These are phyloP conservation scores for Echinometra lucunter DNA, from an alignment of 53 echinoderm and acorn worm genomes.

Conservation along the genomic window DNA sequence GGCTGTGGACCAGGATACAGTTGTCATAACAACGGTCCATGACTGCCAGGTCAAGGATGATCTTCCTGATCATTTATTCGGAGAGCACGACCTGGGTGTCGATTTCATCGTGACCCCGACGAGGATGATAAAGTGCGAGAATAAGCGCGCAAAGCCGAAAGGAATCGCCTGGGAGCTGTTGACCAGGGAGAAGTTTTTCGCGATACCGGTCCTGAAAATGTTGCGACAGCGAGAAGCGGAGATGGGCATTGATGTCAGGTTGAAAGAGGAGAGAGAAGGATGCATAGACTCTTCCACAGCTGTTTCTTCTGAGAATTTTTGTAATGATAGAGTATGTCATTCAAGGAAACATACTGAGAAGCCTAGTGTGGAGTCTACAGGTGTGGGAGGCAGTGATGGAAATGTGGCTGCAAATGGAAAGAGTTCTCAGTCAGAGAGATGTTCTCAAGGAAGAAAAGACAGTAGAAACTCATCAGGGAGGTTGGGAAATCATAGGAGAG, in stretches of 20 bases:
- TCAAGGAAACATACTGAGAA: neutral
- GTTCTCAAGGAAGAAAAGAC: neutral
- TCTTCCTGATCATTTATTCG: constrained; percentile 83
- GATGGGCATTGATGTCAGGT: constrained; percentile 73
- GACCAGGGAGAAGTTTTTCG: constrained; percentile 73
- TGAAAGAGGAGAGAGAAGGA: neutral
- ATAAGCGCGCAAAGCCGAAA: constrained; percentile 58
- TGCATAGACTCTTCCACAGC: neutral
- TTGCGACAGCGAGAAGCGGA: constrained; percentile 75
- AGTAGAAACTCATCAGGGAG: neutral
- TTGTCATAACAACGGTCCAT: constrained; percentile 89
- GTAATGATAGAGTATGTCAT: neutral
- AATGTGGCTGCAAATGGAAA: neutral
- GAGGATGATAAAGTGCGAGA: constrained; percentile 71
- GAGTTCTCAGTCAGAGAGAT: neutral
- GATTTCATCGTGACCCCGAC: constrained; percentile 91
- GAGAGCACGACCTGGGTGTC: constrained; percentile 84
- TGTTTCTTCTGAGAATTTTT: neutral
- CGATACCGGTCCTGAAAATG: constrained; percentile 82
- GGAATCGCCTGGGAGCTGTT: constrained; percentile 85
- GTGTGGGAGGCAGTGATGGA: neutral
- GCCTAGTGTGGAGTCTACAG: neutral
- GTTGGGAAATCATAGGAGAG: neutral
- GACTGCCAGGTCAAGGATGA: constrained; percentile 90
- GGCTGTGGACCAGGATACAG: constrained; percentile 75